Conservation (phyloP, 2,888 invertebrate species). For the Drosophila monieri region DNA sequence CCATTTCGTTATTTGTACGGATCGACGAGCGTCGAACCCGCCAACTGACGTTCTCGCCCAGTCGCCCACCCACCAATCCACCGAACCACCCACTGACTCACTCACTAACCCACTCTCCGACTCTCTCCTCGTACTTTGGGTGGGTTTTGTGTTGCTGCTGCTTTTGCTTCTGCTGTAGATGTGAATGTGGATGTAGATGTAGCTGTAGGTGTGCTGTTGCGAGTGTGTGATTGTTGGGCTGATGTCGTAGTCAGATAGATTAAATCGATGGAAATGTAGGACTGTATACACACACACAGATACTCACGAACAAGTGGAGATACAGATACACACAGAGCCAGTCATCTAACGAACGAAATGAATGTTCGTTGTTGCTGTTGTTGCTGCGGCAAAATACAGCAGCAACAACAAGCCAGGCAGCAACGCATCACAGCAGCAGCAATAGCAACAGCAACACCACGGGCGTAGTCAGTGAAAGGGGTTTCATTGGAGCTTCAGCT, state of each 20-base stretch:
- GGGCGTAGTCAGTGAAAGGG: constrained; percentile 25
- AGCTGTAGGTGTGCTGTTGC: too few relatives aligned
- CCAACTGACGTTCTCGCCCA: constrained; percentile 38
- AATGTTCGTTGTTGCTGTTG: constrained; percentile 47
- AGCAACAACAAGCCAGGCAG: constrained; percentile 60
- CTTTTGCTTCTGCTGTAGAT: constrained; percentile 9
- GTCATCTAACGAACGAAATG: constrained; percentile 75
- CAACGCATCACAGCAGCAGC: constrained; percentile 71
- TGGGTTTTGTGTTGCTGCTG: constrained; percentile 64
- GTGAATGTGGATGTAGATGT: constrained; percentile 44
- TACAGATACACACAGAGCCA: constrained; percentile 53
- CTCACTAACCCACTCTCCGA: constrained; percentile 32
- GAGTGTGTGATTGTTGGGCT: constrained; percentile 48
- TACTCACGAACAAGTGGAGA: constrained; percentile 15
- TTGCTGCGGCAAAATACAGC: constrained; percentile 78
- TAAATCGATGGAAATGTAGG: constrained; percentile 81
- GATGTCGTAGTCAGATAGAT: constrained; percentile 81
- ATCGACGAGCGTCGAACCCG: constrained; percentile 51
- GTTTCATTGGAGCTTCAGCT: neutral
- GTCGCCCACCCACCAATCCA: constrained; percentile 26
- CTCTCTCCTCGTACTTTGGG: constrained; percentile 64
- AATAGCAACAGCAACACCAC: constrained; percentile 45
- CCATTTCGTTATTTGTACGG: constrained; percentile 77
- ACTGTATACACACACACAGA: constrained; percentile 64
- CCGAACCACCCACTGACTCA: constrained; percentile 28